Conservation (phyloP, 2,888 invertebrate genomes). For the Heliconius charithonia region DNA sequence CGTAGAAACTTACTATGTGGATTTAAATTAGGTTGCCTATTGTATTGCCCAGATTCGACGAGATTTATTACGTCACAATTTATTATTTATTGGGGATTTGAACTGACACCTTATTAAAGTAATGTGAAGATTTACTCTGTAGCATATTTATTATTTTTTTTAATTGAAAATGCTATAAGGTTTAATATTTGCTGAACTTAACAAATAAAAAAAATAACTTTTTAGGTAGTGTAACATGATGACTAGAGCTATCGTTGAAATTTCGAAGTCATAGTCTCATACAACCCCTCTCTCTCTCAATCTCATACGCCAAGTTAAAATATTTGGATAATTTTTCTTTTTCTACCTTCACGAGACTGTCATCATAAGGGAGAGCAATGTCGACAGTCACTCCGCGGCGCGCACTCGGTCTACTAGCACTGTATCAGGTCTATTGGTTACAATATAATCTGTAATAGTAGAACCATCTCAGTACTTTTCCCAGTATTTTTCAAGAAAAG, state of each 20-base stretch:
- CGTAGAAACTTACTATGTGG: conserved; percentile 29
- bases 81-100: neutral
- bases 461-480: neutral
- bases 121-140: neutral
- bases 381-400: neutral
- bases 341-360: neutral
- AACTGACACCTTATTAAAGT: neutral
- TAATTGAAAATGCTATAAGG: neutral
- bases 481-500: neutral
- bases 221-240: too few species aligned
- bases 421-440: neutral
- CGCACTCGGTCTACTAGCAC: neutral
- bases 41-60: conserved; percentile 28
- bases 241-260: too few species aligned
- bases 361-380: neutral
- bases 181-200: too few species aligned
- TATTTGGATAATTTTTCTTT: neutral
- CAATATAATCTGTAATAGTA: neutral
- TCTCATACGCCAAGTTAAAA: too few species aligned
- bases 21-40: conserved; percentile 35
- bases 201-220: too few species aligned
- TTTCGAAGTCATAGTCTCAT: too few species aligned
- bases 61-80: conserved; percentile 20
- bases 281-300: too few species aligned
- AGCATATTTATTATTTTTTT: neutral